phyloP scores from a whole-genome alignment of 2,888 invertebrate species.

The Lepidonotus clava region DNA sequence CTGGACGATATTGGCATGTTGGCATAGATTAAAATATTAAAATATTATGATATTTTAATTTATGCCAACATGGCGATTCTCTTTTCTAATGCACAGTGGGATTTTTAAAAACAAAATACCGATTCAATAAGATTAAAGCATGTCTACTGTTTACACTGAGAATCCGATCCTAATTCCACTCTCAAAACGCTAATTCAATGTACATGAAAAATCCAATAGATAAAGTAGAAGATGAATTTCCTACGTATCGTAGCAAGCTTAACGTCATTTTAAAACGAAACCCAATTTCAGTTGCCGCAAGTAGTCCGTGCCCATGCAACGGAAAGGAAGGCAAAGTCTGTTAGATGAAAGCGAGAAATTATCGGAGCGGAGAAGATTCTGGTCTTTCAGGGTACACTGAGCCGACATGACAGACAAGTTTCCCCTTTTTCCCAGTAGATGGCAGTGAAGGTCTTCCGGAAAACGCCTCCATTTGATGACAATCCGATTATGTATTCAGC shows the following conservation, averaged over 20 bases:
- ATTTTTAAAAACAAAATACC: neutral
- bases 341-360: neutral
- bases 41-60: no score
- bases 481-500: no score
- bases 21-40: neutral
- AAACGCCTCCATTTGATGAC: no score
- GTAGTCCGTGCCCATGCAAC: neutral
- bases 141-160: neutral
- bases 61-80: no score
- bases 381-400: no score
- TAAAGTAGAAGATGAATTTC: neutral
- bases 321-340: neutral
- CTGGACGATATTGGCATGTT: no score
- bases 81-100: no score
- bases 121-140: no score
- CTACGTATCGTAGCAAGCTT: neutral
- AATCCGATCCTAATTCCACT: neutral
- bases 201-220: neutral
- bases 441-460: no score
- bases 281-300: neutral
- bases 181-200: neutral
- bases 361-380: no score
- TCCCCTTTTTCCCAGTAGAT: no score
- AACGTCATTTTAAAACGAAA: neutral
- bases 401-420: no score